Percentiles rank a stretch among this genome's conserved stretches.
Conservation (phyloP, 2,888 invertebrate genomes). For the Macrophya annulata region DNA sequence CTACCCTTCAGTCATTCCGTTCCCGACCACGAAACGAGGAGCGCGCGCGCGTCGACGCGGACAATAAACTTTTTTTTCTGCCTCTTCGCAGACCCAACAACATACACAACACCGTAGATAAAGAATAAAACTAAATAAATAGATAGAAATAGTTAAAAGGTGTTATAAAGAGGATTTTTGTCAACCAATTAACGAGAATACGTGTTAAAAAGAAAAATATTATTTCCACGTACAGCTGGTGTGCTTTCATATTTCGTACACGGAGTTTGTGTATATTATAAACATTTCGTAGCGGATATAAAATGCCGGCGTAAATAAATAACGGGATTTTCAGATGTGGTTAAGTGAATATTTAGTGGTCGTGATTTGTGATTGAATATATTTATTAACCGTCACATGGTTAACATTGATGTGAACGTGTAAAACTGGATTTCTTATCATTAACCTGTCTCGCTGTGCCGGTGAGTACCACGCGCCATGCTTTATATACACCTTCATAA, state of each 20-base stretch:
- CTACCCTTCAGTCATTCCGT: constrained; percentile 74
- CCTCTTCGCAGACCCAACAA: constrained; percentile 59
- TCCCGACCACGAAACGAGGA: constrained; percentile 73
- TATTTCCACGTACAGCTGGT: not conserved
- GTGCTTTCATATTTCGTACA: not conserved
- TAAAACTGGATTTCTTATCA: constrained; percentile 76
- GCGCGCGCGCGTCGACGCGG: constrained; percentile 11
- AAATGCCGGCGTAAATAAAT: not conserved
- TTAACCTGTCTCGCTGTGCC: constrained; percentile 72
- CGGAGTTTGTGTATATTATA: not conserved
- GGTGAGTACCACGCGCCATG: constrained; percentile 71
- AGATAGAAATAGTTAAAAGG: too few species aligned
- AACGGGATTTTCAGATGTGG: not conserved
- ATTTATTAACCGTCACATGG: not conserved
- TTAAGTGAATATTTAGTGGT: constrained; percentile 6
- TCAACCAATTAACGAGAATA: too few species aligned
- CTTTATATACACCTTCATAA: constrained; percentile 26
- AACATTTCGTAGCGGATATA: not conserved
- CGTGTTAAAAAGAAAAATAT: too few species aligned
- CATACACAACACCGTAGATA: too few species aligned
- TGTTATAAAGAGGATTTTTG: too few species aligned
- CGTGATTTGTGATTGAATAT: not conserved
- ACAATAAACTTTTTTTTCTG: constrained; percentile 2
- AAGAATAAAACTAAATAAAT: too few species aligned
- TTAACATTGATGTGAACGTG: constrained; percentile 29